Base-by-base conservation (phyloP, 2,797 vertebrate species). In the Hoplostethus mediterraneus region DNA sequence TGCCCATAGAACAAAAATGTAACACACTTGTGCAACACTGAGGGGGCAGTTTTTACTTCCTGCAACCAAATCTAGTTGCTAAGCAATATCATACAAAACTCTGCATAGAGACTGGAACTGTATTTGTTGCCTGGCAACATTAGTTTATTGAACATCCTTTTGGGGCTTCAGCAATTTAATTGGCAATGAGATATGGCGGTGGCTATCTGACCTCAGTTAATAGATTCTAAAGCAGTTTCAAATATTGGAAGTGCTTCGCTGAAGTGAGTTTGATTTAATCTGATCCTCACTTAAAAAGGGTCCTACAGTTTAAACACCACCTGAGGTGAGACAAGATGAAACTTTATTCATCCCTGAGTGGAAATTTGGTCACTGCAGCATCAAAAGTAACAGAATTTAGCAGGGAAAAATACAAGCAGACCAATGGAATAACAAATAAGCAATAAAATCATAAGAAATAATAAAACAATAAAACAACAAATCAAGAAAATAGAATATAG, bases 81-180 rank as follows among this genome's bases (percentile, higher is more conserved):
- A 54, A 69, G 70, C 63, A 74, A 78, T 54, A 54, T 44, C 69
- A 52, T 51, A 40, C 13, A 45, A 45, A 45, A 66, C 53, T 53
- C 52, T 51, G 17, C 57, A 14, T 28, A 33, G 48, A 64, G 21
- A 47, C 31, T 67, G 53, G 30, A 55, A 36, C 67, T 64, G 56
- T 67, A 56, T 61, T 59, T 75, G 77, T 74, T 83, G 67, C 84
- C 52, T 79, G 72, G 75, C 57, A 73, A 79, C 73, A 53, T 79
- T 65, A 65, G 28, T 62, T 54, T 33, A 28, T 54, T 56, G 66
- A 33, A 21, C 0, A 1, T 67, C 25, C 17, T 61, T 13, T 8
- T 47, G 5, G 61, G 30, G 53, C n/a, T 53, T 56, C 6, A 67
- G 51, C 16, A 16, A 25, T 47, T 31, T 65, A 48, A 72, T 81